These are phyloP conservation scores for Drosophila ezoana DNA, from an alignment of 2,888 invertebrate genomes.

Conservation along the genomic window DNA sequence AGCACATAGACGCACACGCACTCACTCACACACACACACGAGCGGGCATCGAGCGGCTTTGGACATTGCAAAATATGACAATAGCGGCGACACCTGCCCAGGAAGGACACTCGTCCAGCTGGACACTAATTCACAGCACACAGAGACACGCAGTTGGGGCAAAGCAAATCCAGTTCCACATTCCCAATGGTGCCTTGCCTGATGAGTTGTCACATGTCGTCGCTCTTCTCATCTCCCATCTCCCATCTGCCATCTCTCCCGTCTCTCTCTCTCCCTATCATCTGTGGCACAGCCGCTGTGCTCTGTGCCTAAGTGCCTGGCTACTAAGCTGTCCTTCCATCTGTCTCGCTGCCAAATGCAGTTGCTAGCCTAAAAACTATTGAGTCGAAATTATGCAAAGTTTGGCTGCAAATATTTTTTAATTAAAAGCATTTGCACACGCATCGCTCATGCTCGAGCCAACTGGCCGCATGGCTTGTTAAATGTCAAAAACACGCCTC, in stretches of 20 bases:
- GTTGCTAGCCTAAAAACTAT: slow-evolving; percentile 50
- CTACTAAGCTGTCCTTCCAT: slow-evolving; percentile 47
- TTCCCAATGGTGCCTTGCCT: slow-evolving; percentile 63
- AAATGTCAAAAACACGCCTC: slow-evolving; percentile 74
- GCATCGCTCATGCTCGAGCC: slow-evolving; percentile 43
- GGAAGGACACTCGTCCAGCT: slow-evolving; percentile 28
- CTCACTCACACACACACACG: slow-evolving; percentile 6
- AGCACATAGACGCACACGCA: slow-evolving; percentile 38
- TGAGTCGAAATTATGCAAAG: slow-evolving; percentile 71
- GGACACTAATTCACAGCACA: slow-evolving; percentile 61
- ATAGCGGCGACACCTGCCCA: slow-evolving; percentile 53
- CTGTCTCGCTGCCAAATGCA: slow-evolving; percentile 28
- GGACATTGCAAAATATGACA: slow-evolving; percentile 55
- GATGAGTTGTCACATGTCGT: slow-evolving; percentile 79
- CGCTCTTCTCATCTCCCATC: slow-evolving; percentile 39
- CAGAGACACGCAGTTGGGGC: slow-evolving; percentile 8
- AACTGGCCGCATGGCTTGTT: slow-evolving; percentile 65
- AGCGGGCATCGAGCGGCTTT: slow-evolving; percentile 31
- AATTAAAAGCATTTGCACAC: slow-evolving; percentile 69
- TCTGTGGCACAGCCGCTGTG: slow-evolving; percentile 10
- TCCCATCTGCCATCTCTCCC: slow-evolving; percentile 1
- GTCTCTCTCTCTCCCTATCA: background rate
- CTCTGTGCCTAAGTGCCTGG: slow-evolving; percentile 46
- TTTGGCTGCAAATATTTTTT: slow-evolving; percentile 72
- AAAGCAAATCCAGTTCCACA: slow-evolving; percentile 38